Base-by-base conservation (phyloP, 2,797 vertebrate genomes). In the Rhinatrema bivittatum region DNA sequence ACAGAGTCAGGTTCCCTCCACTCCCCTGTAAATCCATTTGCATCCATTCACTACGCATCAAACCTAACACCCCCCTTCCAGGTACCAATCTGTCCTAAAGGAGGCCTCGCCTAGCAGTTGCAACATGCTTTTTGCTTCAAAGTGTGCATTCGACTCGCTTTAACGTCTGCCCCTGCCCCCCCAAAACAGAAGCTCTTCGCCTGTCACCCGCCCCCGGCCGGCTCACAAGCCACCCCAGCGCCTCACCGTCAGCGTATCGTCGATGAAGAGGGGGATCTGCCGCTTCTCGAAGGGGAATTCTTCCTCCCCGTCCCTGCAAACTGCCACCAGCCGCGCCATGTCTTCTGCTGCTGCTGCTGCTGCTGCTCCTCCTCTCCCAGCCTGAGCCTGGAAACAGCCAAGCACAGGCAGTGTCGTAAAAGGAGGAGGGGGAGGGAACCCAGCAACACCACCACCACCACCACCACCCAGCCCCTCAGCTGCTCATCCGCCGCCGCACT, bases 271-370 rank as follows among this genome's bases (percentile, higher is more conserved):
- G 15, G 95, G 94, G 13, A 98, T 96, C 72, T 98, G 95, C 46
- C 94, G 77, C 45, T 84, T 72, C 30, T 91, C 87, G 65, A 95
- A 98, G 2, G 83, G 86, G 53, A 93, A 92, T 53, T 97, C 91
- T 53, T 98, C 93, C 64, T 98, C 93, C 23, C 91, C 90, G 61
- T 97, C 93, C 56, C 91, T 88, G 85, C 93, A 97, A 17, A 98
- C 87, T 5, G 92, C 94, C 37, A 98, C 94, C 63, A 98, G 79
- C 45, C 87, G 91, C 56, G 94, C 93, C 95, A 98, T 97, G 76
- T 61, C 74, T 55, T 46, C 62, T 29, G 35, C 55, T 47, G 55
- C 50, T 22, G 53, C 32, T 23, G n/a, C n/a, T n/a, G n/a, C n/a
- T n/a, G n/a, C n/a, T 22, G 62, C 65, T 49, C 50, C 60, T 55